Evolutionary conservation across 1,140 invertebrate genomes (phyloP).

Genomic region (Drosophila repletoides): DNA sequence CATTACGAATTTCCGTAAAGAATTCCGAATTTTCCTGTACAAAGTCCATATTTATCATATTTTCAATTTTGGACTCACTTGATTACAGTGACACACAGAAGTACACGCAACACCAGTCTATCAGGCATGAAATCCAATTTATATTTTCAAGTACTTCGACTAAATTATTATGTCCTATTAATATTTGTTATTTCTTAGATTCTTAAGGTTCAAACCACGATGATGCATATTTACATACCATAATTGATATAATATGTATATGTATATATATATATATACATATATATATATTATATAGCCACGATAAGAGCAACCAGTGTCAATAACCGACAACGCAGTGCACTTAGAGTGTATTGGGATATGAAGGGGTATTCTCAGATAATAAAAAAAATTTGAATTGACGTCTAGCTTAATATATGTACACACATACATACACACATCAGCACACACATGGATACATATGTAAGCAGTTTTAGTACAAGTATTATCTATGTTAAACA

Average conservation of each 20-base stretch:
- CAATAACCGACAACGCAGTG: slow-evolving; percentile 38
- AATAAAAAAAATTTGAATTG: background rate
- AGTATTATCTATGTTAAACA: too few relatives aligned
- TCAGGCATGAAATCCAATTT: too few relatives aligned
- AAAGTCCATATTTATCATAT: slow-evolving; percentile 25
- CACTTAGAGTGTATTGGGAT: slow-evolving; percentile 12
- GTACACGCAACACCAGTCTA: too few relatives aligned
- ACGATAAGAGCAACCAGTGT: slow-evolving; percentile 32
- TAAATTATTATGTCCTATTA: too few relatives aligned
- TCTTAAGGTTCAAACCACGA: background rate
- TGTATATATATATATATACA: background rate
- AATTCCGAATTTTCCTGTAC: background rate
- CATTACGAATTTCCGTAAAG: slow-evolving; percentile 7
- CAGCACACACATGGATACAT: too few relatives aligned
- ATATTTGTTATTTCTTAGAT: background rate
- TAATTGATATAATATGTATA: background rate
- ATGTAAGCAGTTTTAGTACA: too few relatives aligned
- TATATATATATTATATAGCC: background rate
- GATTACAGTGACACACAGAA: background rate
- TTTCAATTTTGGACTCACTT: background rate
- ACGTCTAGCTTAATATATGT: background rate
- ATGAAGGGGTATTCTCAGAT: slow-evolving; percentile 7
- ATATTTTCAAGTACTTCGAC: too few relatives aligned
- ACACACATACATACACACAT: background rate
- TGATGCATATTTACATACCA: slow-evolving; percentile 10